phyloP scores from a whole-genome alignment of 2,888 invertebrate genomes.

The Epiblema foenella region DNA sequence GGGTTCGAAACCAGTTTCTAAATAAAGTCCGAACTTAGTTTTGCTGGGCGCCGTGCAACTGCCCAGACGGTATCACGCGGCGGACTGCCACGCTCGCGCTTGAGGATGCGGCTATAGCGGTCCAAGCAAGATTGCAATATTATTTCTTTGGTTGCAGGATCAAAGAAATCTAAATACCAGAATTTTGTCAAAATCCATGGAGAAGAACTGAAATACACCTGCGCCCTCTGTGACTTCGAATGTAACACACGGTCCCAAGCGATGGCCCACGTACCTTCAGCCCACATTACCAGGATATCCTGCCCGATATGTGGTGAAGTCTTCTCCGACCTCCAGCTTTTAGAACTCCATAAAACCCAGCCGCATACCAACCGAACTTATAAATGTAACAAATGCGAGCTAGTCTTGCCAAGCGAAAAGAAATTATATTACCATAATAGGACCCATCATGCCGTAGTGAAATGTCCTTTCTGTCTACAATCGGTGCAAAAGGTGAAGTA shows the following conservation, averaged over 20 bases:
- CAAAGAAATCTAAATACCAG: constrained; percentile 14
- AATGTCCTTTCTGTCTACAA: not conserved
- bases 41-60: too few species aligned
- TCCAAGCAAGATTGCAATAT: not conserved
- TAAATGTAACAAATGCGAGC: not conserved
- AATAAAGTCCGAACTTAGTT: too few species aligned
- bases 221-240: constrained; percentile 8
- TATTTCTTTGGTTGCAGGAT: constrained; percentile 1
- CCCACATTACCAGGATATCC: not conserved
- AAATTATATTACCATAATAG: not conserved
- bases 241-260: not conserved
- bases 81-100: too few species aligned
- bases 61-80: too few species aligned
- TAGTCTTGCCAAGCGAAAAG: not conserved
- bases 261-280: not conserved
- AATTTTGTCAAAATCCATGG: constrained; percentile 10
- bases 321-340: not conserved
- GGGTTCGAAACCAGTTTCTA: too few species aligned
- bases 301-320: constrained; percentile 10
- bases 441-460: not conserved
- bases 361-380: constrained; percentile 5
- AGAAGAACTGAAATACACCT: not conserved
- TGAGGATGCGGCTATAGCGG: too few species aligned
- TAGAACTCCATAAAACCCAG: constrained; percentile 8
- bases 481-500: not conserved